Base-by-base conservation (phyloP, 2,888 invertebrate species). In the Schizaphis graminum region DNA sequence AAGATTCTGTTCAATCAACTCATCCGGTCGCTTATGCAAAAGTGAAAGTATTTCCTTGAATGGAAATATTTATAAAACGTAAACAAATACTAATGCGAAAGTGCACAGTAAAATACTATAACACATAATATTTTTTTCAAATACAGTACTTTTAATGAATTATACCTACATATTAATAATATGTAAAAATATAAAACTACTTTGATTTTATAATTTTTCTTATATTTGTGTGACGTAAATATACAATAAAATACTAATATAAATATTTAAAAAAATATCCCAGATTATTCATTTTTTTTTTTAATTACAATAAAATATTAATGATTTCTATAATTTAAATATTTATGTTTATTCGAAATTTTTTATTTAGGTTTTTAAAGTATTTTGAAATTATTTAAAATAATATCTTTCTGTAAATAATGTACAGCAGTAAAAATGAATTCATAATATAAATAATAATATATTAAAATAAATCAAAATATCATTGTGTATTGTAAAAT, bases 71-170 rank as follows among this genome's bases (percentile, higher is more conserved):
- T 44, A 47, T 47, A 56, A 85, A 85, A 91, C n/a, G 26, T 57
- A 91, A 91, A 86, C 91, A 92, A 92, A 87, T 91, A 85, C 28
- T 84, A 84, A 91, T 28, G 84, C 91, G 77, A 91, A 84, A 84
- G 84, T 84, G 77, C 49, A 91, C 53, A 77, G 35, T 53, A 44
- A 57, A 44, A 57, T 57, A 57, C 13, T 28, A 35, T 24, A 77
- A 77, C 21, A 41, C 3, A 77, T 16, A n/a, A 11, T 56, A 35
- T 21, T 77, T 77, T 77, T 35, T 35, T 35, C 35, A 41, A 77
- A 77, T 77, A 77, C 77, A 21, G 77, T 77, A 77, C 35, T 35
- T 77, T 77, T 35, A 28, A 35, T 77, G 35, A 35, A 35, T n/a
- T n/a, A 21, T 77, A 35, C n/a, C n/a, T 41, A 35, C 35, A 21